Evolutionary conservation across 1,140 invertebrate genomes (phyloP).

Genomic region (Lethrus apterus): DNA sequence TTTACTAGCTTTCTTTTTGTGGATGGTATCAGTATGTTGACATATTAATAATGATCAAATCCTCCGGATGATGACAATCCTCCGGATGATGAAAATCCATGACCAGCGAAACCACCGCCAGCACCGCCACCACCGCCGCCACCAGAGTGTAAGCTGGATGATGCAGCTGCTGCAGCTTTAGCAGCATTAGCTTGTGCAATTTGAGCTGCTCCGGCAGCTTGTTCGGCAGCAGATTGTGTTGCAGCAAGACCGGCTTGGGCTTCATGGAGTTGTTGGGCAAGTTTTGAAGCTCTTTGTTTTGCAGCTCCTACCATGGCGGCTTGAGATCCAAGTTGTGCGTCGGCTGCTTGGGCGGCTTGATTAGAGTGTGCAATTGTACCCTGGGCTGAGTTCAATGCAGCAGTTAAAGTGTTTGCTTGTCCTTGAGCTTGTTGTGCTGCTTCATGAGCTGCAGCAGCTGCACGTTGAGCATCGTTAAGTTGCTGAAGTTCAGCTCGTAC

Average conservation of each 20-base stretch:
- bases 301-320: conserved; percentile 52
- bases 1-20: no score
- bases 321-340: conserved; percentile 48
- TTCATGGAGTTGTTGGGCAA: conserved; percentile 47
- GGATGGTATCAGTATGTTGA: no score
- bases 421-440: conserved; percentile 41
- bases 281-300: conserved; percentile 44
- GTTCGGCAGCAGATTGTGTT: conserved; percentile 47
- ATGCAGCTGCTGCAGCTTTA: conserved; percentile 46
- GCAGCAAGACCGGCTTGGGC: conserved; percentile 47
- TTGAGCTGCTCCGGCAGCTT: conserved; percentile 19
- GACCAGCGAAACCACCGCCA: no score
- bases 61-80: no score
- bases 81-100: no score
- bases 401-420: conserved; percentile 19
- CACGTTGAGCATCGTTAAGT: conserved; percentile 46
- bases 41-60: no score
- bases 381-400: conserved; percentile 49
- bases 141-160: conserved; percentile 17
- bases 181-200: conserved; percentile 50
- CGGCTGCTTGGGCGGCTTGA: conserved; percentile 46
- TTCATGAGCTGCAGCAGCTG: conserved; percentile 47
- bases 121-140: neutral
- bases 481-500: conserved; percentile 47
- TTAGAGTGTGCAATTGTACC: conserved; percentile 46